Base-by-base conservation (phyloP, 2,113 vertebrate species). In the Hylia prasina region DNA sequence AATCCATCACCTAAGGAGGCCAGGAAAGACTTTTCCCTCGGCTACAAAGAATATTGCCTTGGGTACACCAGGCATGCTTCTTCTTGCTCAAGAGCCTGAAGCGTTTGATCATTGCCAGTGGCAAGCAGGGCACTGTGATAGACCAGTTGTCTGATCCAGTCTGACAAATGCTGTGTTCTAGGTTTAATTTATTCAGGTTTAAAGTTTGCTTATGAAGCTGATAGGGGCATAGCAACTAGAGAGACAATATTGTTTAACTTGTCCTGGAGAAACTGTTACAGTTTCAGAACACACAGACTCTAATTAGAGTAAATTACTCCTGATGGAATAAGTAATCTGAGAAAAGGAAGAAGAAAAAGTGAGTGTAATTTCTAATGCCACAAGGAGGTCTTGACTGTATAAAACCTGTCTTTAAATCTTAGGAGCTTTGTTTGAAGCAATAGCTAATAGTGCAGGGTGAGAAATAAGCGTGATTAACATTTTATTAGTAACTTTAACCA, bases 231-330 rank as follows among this genome's bases (percentile, higher is more conserved):
- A 93, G 93, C 77, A 96, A 82, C 66, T 65, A 60, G 28, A 1
- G 6, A 79, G 47, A 68, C 79, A 58, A 17, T 70, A 83, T 92
- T 57, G 45, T 93, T 97, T 91, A 80, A 73, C 96, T 96, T 96
- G 94, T 97, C 84, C 71, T 92, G 81, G 71, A 96, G 95, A 98
- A 97, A 90, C 79, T 53, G 92, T 96, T 97, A 71, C 47, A 94
- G 57, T 96, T 97, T 97, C 93, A 93, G 96, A 98, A 94, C 71
- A 90, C 90, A 96, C 61, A 95, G 44, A 45, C 93, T 89, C 90
- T 97, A 97, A 98, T 98, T 98, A 98, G 64, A 93, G 83, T 78
- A 97, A 98, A 98, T 97, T 96, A 96, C 84, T 95, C 97, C 95
- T 97, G 94, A 87, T 96, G 96, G 97, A 98, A 97, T 97, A 96